Conservation (phyloP, 64 coral and sea anemone genomes). For the Orbicella faveolata region DNA sequence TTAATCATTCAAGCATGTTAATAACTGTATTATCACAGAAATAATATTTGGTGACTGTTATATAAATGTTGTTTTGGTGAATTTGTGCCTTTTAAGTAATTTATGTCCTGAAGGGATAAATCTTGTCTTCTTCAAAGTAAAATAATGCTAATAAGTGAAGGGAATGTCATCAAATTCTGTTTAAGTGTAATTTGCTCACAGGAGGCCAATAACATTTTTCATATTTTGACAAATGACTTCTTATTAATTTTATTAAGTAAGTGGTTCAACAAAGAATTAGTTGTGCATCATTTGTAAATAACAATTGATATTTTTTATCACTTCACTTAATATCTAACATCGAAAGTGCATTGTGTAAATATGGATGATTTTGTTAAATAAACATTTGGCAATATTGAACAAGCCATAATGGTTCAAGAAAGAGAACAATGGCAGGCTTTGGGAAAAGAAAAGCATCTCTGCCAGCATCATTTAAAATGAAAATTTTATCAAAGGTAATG, state of each 20-base stretch:
- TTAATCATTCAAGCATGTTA: too few species aligned
- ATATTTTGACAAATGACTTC: conserved; percentile 10
- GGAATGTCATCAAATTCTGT: too few species aligned
- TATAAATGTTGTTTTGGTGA: too few species aligned
- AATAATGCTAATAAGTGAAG: too few species aligned
- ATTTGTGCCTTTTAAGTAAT: too few species aligned
- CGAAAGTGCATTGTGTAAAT: not conserved
- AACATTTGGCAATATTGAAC: not conserved
- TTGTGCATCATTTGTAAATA: not conserved
- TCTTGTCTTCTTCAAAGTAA: too few species aligned
- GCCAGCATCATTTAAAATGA: conserved; percentile 37
- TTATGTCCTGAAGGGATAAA: too few species aligned
- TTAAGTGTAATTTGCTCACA: not conserved
- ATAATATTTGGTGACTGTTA: too few species aligned
- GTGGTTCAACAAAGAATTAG: not conserved
- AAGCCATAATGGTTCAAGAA: not conserved
- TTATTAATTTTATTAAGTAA: not conserved
- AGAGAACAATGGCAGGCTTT: not conserved
- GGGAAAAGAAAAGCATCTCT: conserved; percentile 41
- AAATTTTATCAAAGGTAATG: not conserved
- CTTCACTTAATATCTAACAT: not conserved
- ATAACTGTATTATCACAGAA: too few species aligned
- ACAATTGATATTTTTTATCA: not conserved
- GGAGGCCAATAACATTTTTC: not conserved
- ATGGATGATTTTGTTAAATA: not conserved